phyloP scores from a whole-genome alignment of 2,797 vertebrate genomes.

The Micrastur ruficollis region DNA sequence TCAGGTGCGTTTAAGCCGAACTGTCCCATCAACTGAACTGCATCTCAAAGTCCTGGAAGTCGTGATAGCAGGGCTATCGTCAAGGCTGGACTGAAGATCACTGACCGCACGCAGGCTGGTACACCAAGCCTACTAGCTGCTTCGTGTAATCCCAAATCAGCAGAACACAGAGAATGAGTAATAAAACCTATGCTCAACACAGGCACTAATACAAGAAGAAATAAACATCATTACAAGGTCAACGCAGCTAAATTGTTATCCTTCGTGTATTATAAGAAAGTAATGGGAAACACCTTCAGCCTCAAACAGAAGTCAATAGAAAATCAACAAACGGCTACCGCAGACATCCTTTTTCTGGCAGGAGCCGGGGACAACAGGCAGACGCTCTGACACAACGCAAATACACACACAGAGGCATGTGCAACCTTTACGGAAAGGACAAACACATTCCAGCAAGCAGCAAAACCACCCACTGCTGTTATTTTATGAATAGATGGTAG shows the following conservation, averaged over 20 bases:
- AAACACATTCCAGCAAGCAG: not conserved
- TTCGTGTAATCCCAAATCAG: not conserved
- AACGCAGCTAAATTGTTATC: not conserved
- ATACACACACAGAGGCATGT: not conserved
- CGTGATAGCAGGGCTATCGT: not conserved
- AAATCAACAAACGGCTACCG: not conserved
- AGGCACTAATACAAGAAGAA: not conserved
- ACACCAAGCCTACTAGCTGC: not conserved
- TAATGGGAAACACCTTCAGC: conserved; percentile 46
- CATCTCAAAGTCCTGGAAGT: not conserved
- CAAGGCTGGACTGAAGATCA: not conserved
- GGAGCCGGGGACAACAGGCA: not conserved
- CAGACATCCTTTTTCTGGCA: not conserved
- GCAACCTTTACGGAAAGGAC: not conserved
- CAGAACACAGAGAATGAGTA: not conserved
- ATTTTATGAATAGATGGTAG: not conserved
- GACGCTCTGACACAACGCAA: not conserved
- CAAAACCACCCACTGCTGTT: not conserved
- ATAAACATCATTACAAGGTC: conserved; percentile 46
- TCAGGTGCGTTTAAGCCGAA: not conserved
- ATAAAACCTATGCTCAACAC: not conserved
- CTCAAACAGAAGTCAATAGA: conserved; percentile 30
- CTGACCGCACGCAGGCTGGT: not conserved
- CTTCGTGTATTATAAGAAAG: conserved; percentile 3
- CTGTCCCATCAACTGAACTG: not conserved